phyloP scores from a whole-genome alignment of 2,113 vertebrate genomes.

The Excalfactoria chinensis region DNA sequence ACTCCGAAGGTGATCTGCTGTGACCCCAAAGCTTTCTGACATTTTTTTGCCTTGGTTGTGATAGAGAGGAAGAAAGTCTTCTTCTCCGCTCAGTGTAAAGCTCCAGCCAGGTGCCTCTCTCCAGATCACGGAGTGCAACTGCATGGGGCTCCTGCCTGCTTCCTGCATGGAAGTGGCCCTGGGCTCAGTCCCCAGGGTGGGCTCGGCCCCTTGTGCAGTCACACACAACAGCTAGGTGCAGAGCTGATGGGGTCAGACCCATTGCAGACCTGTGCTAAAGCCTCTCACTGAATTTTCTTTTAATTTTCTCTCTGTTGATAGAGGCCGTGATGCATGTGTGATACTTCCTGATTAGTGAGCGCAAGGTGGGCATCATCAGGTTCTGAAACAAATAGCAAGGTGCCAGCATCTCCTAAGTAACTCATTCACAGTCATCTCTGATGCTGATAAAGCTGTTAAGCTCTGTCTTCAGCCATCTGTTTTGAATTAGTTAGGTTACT shows the following conservation, averaged over 20 bases:
- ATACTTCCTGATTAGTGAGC: not conserved
- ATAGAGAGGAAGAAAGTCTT: slow-evolving; percentile 46
- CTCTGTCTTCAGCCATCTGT: not conserved
- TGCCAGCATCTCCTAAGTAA: not conserved
- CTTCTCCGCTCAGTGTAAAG: slow-evolving; percentile 41
- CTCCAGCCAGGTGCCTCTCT: not conserved
- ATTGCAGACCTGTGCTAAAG: not conserved
- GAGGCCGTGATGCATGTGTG: not conserved
- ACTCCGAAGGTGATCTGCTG: slow-evolving; percentile 71
- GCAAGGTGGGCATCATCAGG: not conserved
- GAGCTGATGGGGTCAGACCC: not conserved
- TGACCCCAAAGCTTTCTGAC: slow-evolving; percentile 60
- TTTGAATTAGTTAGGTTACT: not conserved
- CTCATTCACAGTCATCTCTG: not conserved
- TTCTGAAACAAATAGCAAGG: not conserved
- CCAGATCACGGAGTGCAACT: not conserved
- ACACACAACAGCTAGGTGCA: not conserved
- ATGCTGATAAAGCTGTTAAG: not conserved
- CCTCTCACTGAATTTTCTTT: not conserved
- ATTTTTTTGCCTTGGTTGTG: slow-evolving; percentile 50
- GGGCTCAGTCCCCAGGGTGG: not conserved
- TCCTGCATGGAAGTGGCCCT: not conserved
- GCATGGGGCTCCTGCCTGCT: slow-evolving; percentile 15
- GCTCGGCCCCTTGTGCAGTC: not conserved
- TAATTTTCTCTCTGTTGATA: not conserved